Evolutionary conservation across 2,888 invertebrate genomes (phyloP).

Genomic region (Aleiodes leptofemur): DNA sequence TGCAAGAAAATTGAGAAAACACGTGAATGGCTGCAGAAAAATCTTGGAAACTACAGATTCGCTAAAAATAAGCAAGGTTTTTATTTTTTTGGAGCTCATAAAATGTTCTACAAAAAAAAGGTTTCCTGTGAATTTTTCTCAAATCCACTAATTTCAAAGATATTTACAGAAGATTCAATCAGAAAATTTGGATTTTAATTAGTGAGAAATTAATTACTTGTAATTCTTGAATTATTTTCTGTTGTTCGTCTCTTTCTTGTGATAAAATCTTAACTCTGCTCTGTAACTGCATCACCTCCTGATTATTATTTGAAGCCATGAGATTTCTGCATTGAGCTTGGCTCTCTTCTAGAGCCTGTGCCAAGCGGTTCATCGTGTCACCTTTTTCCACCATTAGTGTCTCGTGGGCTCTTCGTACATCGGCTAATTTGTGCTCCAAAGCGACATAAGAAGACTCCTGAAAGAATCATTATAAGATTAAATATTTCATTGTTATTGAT

Average conservation of each 20-base stretch:
- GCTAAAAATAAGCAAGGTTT: too few species aligned
- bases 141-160: too few species aligned
- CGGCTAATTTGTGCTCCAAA: conserved; percentile 69
- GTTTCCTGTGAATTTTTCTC: too few species aligned
- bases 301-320: conserved; percentile 75
- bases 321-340: conserved; percentile 77
- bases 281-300: conserved; percentile 76
- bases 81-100: too few species aligned
- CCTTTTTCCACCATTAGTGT: conserved; percentile 80
- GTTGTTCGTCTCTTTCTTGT: conserved; percentile 78
- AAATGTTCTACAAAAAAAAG: too few species aligned
- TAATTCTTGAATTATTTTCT: conserved; percentile 64
- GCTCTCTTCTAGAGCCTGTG: conserved; percentile 79
- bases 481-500: neutral
- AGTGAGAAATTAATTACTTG: conserved; percentile 57
- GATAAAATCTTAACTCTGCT: conserved; percentile 76
- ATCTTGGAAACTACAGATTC: too few species aligned
- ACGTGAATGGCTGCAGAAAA: too few species aligned
- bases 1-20: too few species aligned
- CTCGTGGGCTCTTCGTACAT: conserved; percentile 80
- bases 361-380: conserved; percentile 80
- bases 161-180: neutral
- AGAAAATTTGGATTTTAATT: neutral
- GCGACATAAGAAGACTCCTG: conserved; percentile 66
- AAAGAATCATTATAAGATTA: conserved; percentile 23